Evolutionary conservation across 2,113 vertebrate genomes (phyloP).

Genomic region (Montifringilla adamsi): DNA sequence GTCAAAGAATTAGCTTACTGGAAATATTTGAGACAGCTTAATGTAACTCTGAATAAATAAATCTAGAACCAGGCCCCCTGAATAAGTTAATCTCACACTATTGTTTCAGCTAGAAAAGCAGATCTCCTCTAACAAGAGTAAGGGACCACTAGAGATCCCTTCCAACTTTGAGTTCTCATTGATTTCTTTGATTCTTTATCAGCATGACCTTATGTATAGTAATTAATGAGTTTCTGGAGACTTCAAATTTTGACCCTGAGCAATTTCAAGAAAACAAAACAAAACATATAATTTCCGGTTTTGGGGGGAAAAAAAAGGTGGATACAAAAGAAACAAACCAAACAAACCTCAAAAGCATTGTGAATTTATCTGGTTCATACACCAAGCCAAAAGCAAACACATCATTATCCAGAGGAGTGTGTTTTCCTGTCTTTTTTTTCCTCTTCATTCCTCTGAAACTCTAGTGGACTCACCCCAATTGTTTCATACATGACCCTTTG

Average conservation of each 20-base stretch:
- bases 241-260: neutral
- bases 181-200: neutral
- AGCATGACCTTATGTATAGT: neutral
- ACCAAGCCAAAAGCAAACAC: neutral
- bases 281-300: neutral
- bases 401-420: too few species aligned
- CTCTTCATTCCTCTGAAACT: neutral
- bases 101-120: neutral
- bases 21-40: neutral
- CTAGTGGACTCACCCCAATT: neutral
- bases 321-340: neutral
- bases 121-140: neutral
- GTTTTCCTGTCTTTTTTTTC: neutral
- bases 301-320: neutral
- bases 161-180: neutral
- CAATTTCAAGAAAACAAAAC: neutral
- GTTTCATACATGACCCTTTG: neutral
- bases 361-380: neutral
- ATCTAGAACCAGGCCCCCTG: neutral
- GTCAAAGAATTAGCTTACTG: neutral
- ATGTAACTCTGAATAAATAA: accelerated
- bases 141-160: neutral
- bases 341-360: neutral
- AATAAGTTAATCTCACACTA: neutral
- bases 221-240: neutral